phyloP scores from a whole-genome alignment of 2,113 vertebrate species.

The Lontra canadensis region DNA sequence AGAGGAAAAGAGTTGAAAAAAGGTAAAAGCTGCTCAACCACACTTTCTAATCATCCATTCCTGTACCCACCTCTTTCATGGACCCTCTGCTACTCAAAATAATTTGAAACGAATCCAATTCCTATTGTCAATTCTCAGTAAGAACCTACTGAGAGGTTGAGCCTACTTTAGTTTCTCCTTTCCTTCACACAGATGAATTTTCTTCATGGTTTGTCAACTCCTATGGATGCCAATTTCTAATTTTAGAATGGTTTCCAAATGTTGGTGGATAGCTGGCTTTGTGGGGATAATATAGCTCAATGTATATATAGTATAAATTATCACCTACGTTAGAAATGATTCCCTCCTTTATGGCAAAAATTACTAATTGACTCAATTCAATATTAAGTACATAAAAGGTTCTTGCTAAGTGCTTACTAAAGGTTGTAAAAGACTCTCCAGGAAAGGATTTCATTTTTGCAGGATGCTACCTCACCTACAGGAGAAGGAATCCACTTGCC shows the following conservation, averaged over 20 bases:
- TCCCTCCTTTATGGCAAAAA: conserved; percentile 29
- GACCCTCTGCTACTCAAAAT: background rate
- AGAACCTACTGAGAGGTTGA: background rate
- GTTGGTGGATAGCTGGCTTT: background rate
- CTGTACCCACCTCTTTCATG: background rate
- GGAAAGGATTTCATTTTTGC: background rate
- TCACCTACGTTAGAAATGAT: conserved; percentile 40
- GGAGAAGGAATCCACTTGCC: background rate
- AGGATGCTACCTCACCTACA: background rate
- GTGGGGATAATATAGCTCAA: background rate
- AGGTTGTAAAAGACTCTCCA: background rate
- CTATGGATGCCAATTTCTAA: conserved; percentile 35
- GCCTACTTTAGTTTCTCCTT: background rate
- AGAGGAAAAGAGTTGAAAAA: background rate
- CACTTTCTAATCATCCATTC: background rate
- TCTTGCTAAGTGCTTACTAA: background rate
- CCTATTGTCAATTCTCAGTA: background rate
- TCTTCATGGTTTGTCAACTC: conserved; percentile 50
- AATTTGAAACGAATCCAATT: background rate
- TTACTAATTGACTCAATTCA: conserved; percentile 1
- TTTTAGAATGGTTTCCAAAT: conserved; percentile 53
- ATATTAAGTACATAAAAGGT: background rate
- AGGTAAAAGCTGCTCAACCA: background rate
- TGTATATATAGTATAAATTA: background rate
- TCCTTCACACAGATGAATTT: background rate